A percentile compares a stretch with the other conserved stretches of the same genome.
These are phyloP conservation scores for Pelmatolapia mariae DNA, from an alignment of 2,113 vertebrate genomes.

Conservation along the genomic window DNA sequence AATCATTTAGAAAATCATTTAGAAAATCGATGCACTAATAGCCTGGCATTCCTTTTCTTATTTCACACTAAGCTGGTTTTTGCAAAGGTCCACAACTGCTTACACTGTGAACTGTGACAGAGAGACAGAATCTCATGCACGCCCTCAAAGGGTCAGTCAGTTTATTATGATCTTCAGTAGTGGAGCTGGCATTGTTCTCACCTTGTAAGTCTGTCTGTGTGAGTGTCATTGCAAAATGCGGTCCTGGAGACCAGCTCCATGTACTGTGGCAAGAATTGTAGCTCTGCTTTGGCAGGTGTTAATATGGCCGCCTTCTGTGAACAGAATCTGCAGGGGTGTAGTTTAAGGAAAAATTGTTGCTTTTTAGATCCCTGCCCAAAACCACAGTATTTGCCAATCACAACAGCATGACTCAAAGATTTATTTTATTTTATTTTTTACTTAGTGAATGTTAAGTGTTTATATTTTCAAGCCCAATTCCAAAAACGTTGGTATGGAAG, in stretches of 20 bases:
- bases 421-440: background rate
- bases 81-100: background rate
- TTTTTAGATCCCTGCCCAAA: background rate
- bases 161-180: background rate
- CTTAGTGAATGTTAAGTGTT: background rate
- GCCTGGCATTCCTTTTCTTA: background rate
- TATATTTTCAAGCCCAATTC: background rate
- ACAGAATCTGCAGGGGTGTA: background rate
- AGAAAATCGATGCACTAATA: background rate
- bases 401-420: background rate
- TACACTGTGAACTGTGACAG: background rate
- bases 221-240: background rate
- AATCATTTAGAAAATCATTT: slow-evolving; percentile 1
- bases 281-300: background rate
- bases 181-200: background rate
- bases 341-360: background rate
- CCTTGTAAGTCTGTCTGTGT: background rate
- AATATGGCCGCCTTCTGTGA: background rate
- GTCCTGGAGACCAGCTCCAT: background rate
- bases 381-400: background rate
- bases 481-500: background rate
- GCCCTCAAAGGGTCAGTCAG: background rate
- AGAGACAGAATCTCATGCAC: background rate
- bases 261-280: background rate
- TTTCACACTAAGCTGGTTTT: background rate